Evolutionary conservation across 2,797 vertebrate species (phyloP), one percentile per base, ranked within the genome.

Genomic region (Lutra lutra): DNA sequence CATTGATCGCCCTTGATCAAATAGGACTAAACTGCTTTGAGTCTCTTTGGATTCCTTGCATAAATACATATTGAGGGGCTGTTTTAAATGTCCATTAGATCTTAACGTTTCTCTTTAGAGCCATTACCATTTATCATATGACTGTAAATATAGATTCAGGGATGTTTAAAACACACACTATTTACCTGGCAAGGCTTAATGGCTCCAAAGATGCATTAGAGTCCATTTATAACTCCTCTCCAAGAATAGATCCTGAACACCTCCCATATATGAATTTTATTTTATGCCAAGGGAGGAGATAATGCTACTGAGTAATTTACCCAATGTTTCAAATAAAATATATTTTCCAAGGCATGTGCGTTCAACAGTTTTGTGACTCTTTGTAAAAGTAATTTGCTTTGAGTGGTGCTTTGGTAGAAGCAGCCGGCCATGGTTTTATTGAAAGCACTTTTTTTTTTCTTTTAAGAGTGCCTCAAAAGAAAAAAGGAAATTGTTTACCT

Each of bases 121-220:
- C 95, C 94, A 98, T 98, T 97, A 97, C 64, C 95, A 83, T 98
- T 97, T 98, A 97, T 98, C 97, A 98, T 97, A 93, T 38, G 95
- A 91, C 97, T 98, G 95, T 97, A 98, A 98, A 97, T 97, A 98
- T 97, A 98, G 97, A 98, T 96, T 98, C 90, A 86, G 79, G 68
- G 94, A 97, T 97, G 96, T 98, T 98, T 98, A 97, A 98, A 97
- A 97, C 35, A 84, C 86, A 93, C 97, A 97, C 97, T 98, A 96
- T 97, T 98, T 98, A 98, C 97, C 96, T 96, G 95, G 97, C 95
- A 91, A 89, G 82, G 78, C 95, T 84, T 96, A 96, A 89, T 94
- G 97, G 86, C 92, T 97, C 96, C 97, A 97, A 95, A 95, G 91
- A 95, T 98, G 91, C 97, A 96, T 98, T 98, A 98, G 89, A 95